phyloP scores from a whole-genome alignment of 92 coral and sea anemone species.

The Actinostola sp. region DNA sequence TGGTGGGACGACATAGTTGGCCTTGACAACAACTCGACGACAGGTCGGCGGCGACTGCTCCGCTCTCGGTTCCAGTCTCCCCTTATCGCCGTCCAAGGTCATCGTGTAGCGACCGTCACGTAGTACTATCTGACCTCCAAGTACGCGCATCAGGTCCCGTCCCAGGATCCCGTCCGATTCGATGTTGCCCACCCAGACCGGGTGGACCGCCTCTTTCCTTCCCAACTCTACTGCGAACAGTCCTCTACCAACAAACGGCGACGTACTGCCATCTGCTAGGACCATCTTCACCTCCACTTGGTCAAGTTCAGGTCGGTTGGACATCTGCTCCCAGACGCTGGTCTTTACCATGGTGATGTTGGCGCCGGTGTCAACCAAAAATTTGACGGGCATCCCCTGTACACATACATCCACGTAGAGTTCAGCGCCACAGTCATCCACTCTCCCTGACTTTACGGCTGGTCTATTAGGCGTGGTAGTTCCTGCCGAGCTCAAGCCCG shows the following conservation, averaged over 20 bases:
- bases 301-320: background rate
- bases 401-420: conserved; percentile 27
- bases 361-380: conserved; percentile 51
- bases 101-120: background rate
- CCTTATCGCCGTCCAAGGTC: background rate
- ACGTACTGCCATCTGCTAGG: conserved; percentile 47
- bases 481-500: conserved; percentile 12
- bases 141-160: conserved; percentile 14
- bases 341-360: conserved; percentile 47
- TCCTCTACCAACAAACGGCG: conserved; percentile 42
- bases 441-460: conserved; percentile 4
- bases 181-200: conserved; percentile 43
- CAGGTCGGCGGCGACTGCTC: conserved; percentile 5
- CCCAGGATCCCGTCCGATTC: conserved; percentile 52
- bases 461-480: background rate
- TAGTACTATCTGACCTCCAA: conserved; percentile 36
- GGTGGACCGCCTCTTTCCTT: background rate
- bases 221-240: conserved; percentile 15
- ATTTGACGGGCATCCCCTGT: conserved; percentile 39
- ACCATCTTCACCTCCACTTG: conserved; percentile 30
- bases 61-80: background rate
- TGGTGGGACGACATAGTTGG: conserved; percentile 38
- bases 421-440: conserved; percentile 1
- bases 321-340: conserved; percentile 15
- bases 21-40: conserved; percentile 16